These are phyloP conservation scores for Caenorhabditis sp. DNA, from an alignment of 2,888 invertebrate species.

Conservation along the genomic window DNA sequence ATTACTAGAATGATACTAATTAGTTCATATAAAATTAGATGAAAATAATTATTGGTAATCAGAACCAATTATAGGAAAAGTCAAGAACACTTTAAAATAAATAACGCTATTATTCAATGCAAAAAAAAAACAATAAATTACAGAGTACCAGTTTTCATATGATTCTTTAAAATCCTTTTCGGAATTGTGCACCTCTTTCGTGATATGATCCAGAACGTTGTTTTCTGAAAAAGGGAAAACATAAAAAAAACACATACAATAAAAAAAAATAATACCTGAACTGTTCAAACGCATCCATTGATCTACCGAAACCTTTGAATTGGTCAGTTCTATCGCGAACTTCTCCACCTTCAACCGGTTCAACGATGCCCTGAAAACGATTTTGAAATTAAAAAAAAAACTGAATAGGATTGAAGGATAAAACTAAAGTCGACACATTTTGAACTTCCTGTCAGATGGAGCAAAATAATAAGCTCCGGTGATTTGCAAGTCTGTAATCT, in stretches of 20 bases:
- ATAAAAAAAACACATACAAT: neutral
- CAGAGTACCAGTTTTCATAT: neutral
- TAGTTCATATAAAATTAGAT: neutral
- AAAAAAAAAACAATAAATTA: neutral
- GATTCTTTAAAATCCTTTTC: neutral
- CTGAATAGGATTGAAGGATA: neutral
- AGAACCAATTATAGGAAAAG: neutral
- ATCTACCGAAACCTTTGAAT: constrained; percentile 89
- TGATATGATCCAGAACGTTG: constrained; percentile 3
- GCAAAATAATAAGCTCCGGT: no score
- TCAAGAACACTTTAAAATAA: neutral
- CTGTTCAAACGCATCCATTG: constrained; percentile 64
- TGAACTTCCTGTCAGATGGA: no score
- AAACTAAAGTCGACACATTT: no score
- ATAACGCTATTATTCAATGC: neutral
- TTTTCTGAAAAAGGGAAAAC: constrained; percentile 6
- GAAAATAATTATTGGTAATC: neutral
- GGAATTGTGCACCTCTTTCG: neutral
- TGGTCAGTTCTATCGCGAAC: constrained; percentile 88
- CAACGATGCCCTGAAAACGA: constrained; percentile 79
- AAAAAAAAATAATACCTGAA: constrained; percentile 9
- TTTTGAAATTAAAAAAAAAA: constrained; percentile 2
- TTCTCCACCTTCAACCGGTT: constrained; percentile 90
- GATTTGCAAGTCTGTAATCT: no score
- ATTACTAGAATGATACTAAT: constrained; percentile 11